These are phyloP conservation scores for Drosophila atripex DNA, from an alignment of 2,888 invertebrate genomes.

Conservation along the genomic window DNA sequence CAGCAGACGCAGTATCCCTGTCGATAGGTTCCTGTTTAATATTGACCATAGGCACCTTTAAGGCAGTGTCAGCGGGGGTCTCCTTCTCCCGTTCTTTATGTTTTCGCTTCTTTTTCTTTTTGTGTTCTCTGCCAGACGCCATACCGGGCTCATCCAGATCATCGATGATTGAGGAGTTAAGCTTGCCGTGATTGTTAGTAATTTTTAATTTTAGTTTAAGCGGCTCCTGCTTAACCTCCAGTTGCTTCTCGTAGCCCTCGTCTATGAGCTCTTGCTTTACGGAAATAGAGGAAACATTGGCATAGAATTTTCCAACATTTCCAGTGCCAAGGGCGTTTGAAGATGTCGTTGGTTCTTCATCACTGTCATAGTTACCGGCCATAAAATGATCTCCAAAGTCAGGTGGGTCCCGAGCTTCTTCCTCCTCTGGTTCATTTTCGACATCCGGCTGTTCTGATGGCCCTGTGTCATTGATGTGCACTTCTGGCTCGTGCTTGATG, in stretches of 20 bases:
- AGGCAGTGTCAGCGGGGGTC: background rate
- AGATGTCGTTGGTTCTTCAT: constrained; percentile 35
- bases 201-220: constrained; percentile 82
- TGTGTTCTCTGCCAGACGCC: constrained; percentile 58
- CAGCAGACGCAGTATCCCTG: constrained; percentile 5
- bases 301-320: too few species aligned
- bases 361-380: constrained; percentile 50
- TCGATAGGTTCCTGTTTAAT: constrained; percentile 77
- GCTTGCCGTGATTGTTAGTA: constrained; percentile 82
- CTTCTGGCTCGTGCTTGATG: constrained; percentile 82
- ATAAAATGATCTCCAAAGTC: constrained; percentile 52
- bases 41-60: constrained; percentile 44
- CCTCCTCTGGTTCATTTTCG: constrained; percentile 31
- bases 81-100: constrained; percentile 68
- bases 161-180: constrained; percentile 82
- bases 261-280: constrained; percentile 74
- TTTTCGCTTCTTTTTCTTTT: constrained; percentile 81
- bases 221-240: constrained; percentile 57
- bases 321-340: background rate
- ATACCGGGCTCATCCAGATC: constrained; percentile 62
- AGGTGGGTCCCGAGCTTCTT: constrained; percentile 27
- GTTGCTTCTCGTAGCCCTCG: constrained; percentile 35
- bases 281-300: constrained; percentile 31
- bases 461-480: constrained; percentile 66
- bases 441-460: constrained; percentile 40